Conservation (phyloP, 2,888 invertebrate genomes). For the Bibio marci region DNA sequence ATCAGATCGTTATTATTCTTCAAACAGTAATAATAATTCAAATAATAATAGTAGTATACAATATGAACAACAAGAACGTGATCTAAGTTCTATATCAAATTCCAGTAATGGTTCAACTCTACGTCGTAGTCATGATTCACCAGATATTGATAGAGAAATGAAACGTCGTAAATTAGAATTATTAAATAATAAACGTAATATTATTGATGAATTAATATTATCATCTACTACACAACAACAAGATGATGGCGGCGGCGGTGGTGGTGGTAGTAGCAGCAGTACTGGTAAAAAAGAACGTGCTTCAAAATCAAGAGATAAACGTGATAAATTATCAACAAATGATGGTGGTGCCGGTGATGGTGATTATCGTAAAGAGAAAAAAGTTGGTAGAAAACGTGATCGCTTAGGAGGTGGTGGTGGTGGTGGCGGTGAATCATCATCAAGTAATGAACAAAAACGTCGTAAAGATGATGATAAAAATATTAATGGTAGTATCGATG, state of each 20-base stretch:
- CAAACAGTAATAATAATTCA: constrained; percentile 17
- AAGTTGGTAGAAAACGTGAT: constrained; percentile 58
- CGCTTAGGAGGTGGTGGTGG: too few relatives aligned
- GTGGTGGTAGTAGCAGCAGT: too few relatives aligned
- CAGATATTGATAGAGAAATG: constrained; percentile 50
- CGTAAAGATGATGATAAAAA: constrained; percentile 60
- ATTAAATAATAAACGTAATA: constrained; percentile 70
- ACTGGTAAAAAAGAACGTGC: constrained; percentile 34
- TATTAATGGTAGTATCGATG: neutral
- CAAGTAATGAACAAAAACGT: constrained; percentile 48
- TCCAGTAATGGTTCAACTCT: constrained; percentile 33
- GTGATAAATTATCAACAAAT: constrained; percentile 35
- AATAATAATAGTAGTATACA: neutral
- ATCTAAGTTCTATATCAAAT: constrained; percentile 37
- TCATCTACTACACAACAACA: neutral
- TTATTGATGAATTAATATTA: constrained; percentile 23
- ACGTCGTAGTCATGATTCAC: constrained; percentile 36
- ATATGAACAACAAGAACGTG: constrained; percentile 36
- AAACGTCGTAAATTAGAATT: constrained; percentile 74
- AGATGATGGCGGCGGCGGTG: neutral
- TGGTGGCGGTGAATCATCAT: neutral
- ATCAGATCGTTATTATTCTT: constrained; percentile 32
- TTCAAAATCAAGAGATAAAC: constrained; percentile 35
- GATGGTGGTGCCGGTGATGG: constrained; percentile 68
- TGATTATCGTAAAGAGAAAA: constrained; percentile 63